These are phyloP conservation scores for Festucalex cinctus DNA, from an alignment of 2,113 vertebrate genomes.

Conservation along the genomic window DNA sequence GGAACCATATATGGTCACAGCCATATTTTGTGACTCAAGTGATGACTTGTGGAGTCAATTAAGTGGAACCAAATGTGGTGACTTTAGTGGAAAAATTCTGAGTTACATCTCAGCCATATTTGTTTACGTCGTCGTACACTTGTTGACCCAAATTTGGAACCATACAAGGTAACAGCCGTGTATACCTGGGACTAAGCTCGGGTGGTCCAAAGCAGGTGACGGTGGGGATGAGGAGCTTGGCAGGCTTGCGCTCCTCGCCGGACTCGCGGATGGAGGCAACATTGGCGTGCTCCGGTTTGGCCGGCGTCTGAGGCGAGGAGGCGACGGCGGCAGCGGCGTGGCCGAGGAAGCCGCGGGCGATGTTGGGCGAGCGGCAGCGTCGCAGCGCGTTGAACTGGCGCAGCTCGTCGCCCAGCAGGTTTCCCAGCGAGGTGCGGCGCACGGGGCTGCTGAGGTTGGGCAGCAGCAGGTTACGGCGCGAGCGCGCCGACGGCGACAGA, in stretches of 20 bases:
- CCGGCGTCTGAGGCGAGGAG: slow-evolving; percentile 60
- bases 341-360: slow-evolving; percentile 61
- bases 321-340: slow-evolving; percentile 56
- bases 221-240: slow-evolving; percentile 84
- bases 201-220: slow-evolving; percentile 76
- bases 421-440: slow-evolving; percentile 79
- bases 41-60: too few relatives aligned
- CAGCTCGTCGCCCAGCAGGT: slow-evolving; percentile 85
- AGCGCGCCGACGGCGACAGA: slow-evolving; percentile 66
- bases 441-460: slow-evolving; percentile 79
- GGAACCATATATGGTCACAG: too few relatives aligned
- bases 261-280: slow-evolving; percentile 3
- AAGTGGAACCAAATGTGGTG: too few relatives aligned
- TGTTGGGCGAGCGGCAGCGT: slow-evolving; percentile 78
- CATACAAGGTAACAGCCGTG: not conserved
- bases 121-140: too few relatives aligned
- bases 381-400: slow-evolving; percentile 81
- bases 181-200: slow-evolving; percentile 89
- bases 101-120: too few relatives aligned
- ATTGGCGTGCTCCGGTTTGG: slow-evolving; percentile 51
- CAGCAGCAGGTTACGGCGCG: slow-evolving; percentile 78
- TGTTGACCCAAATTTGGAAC: too few relatives aligned
- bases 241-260: slow-evolving; percentile 63
- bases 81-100: too few relatives aligned
- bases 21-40: too few relatives aligned